Evolutionary conservation across 2,888 invertebrate species (phyloP).

Genomic region (Quadriops clusia): DNA sequence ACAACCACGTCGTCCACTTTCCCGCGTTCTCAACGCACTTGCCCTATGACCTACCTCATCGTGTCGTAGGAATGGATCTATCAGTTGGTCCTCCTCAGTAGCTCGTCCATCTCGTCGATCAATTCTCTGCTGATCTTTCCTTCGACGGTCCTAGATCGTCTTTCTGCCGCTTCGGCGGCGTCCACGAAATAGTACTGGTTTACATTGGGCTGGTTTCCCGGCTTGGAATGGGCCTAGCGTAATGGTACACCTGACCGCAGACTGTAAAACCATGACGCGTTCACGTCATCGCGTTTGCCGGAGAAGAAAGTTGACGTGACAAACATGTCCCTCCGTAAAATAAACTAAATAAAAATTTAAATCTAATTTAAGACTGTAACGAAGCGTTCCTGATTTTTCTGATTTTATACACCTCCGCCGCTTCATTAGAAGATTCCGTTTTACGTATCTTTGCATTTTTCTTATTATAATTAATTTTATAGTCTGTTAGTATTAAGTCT

Average conservation of each 20-base stretch:
- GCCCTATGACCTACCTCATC: slow-evolving; percentile 8
- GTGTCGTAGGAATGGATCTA: slow-evolving; percentile 7
- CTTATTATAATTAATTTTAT: too few species aligned
- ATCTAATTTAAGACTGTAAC: too few species aligned
- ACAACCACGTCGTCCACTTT: background rate
- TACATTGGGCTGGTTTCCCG: too few species aligned
- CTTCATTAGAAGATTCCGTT: too few species aligned
- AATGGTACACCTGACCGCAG: slow-evolving; percentile 14
- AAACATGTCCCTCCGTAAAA: too few species aligned
- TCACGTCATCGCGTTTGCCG: too few species aligned
- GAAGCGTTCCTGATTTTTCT: too few species aligned
- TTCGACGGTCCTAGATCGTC: slow-evolving; percentile 3
- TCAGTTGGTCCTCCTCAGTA: slow-evolving; percentile 1
- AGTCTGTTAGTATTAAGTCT: too few species aligned
- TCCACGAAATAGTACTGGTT: slow-evolving; percentile 16
- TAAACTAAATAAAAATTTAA: too few species aligned
- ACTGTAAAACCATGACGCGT: slow-evolving; percentile 12
- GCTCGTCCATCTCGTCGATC: slow-evolving; percentile 2
- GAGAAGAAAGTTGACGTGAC: too few species aligned
- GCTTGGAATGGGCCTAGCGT: slow-evolving; percentile 7
- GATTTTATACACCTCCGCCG: too few species aligned
- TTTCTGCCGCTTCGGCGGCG: slow-evolving; percentile 8
- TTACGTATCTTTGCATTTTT: too few species aligned
- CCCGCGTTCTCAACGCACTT: background rate
- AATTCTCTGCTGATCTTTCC: slow-evolving; percentile 2